Percentiles rank a stretch among this genome's conserved stretches.
These are phyloP conservation scores for Podiceps cristatus DNA, from an alignment of 2,113 vertebrate genomes.

Conservation along the genomic window DNA sequence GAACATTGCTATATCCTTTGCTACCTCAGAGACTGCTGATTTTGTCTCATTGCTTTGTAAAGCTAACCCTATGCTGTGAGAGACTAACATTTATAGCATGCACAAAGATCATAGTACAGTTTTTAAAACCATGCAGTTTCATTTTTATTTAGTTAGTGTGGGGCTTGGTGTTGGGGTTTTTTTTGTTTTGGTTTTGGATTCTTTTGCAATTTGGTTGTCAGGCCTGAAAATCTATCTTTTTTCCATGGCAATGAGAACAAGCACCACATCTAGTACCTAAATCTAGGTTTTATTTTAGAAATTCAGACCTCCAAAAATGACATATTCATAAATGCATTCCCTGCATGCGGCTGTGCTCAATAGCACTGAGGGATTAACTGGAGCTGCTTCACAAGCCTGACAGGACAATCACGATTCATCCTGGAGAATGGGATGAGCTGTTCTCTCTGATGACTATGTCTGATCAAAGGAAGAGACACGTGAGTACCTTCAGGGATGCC, in stretches of 20 bases:
- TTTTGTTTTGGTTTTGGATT: background rate
- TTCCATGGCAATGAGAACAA: background rate
- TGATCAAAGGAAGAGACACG: background rate
- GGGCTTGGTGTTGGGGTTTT: accelerated
- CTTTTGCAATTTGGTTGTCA: accelerated
- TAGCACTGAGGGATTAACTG: background rate
- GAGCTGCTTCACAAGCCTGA: background rate
- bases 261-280: background rate
- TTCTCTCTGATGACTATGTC: background rate
- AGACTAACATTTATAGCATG: background rate
- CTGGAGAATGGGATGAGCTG: background rate
- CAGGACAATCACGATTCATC: background rate
- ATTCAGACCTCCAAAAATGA: background rate
- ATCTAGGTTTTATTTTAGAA: background rate
- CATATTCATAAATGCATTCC: background rate
- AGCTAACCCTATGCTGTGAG: background rate
- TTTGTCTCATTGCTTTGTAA: background rate
- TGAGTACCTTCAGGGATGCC: background rate
- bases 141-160: background rate
- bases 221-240: background rate
- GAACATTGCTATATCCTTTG: background rate
- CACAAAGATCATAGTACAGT: background rate
- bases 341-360: background rate
- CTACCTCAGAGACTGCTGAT: background rate
- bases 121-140: background rate